Evolutionary conservation across 2,113 vertebrate species (phyloP), one percentile per base, ranked within the genome.

Genomic region (Forbesichthys papilliferus): DNA sequence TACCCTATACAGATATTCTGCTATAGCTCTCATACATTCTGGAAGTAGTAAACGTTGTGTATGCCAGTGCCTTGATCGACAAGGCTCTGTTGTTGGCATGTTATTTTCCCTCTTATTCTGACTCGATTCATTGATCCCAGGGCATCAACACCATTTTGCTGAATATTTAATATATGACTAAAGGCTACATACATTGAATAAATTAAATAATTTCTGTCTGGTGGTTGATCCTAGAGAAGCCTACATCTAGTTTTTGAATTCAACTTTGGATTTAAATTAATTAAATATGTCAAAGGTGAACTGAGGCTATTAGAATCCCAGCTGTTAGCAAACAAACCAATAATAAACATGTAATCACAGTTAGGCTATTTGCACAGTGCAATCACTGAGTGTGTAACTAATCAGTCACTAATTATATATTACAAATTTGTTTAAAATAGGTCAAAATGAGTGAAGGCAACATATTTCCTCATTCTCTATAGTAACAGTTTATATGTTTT

Each of bases 41-140:
- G 36, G 36, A 42, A 42, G 36, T 42, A 42, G 36, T 27, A 27
- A 27, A 27, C 27, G 2, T 1, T 27, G 27, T 42, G 36, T 42
- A 8, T 42, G 36, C 36, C 78, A 74, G 36, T 42, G 36, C 36
- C 78, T 75, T 84, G 84, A 81, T 64, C 1, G 1, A 9, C 64
- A 64, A 8, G n/a, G 72, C 36, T 69, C 20, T 64, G 8, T 51
- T 74, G 80, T 20, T 66, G 54, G 16, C 27, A 8, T 16, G 61
- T 64, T 81, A 20, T 0, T n/a, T 63, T 61, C 47, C 76, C 61
- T 59, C 33, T 63, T 49, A 55, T 58, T 74, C 55, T 11, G 68
- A 77, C 56, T 74, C 69, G 53, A 42, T 8, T 68, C 66, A 36
- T 42, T 27, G 61, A 68, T 48, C 62, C 56, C 12, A 46, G 60